Evolutionary conservation across 2,888 invertebrate genomes (phyloP).

Genomic region (Himalopsyche kuldschensis): DNA sequence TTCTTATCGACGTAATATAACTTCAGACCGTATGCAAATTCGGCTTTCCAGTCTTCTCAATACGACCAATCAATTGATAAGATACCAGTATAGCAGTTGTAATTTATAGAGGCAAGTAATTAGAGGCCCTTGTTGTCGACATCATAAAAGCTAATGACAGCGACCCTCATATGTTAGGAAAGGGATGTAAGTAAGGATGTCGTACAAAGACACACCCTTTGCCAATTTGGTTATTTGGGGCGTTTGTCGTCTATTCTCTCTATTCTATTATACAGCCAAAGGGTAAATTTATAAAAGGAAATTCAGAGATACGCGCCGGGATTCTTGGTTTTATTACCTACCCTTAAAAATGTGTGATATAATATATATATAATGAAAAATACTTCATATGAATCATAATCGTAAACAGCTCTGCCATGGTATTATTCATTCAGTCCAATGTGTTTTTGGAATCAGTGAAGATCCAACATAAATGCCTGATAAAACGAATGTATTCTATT

Average conservation of each 20-base stretch:
- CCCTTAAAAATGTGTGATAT: too few relatives aligned
- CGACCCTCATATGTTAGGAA: neutral
- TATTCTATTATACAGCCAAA: neutral
- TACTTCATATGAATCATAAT: too few relatives aligned
- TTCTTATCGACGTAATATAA: too few relatives aligned
- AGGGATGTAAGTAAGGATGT: neutral
- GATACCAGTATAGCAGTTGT: neutral
- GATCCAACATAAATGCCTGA: too few relatives aligned
- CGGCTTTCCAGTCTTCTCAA: neutral
- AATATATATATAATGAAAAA: too few relatives aligned
- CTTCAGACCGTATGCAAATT: too few relatives aligned
- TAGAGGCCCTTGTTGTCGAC: neutral
- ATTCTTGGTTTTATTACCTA: neutral
- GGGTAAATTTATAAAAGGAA: neutral
- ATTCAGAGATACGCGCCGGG: neutral
- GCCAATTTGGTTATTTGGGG: neutral
- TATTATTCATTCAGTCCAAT: too few relatives aligned
- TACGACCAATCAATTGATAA: neutral
- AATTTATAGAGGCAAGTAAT: neutral
- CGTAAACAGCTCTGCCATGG: too few relatives aligned
- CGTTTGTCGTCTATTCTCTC: neutral
- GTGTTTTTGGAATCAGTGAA: too few relatives aligned
- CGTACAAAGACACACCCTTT: neutral
- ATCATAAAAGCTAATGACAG: neutral
- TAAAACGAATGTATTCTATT: too few relatives aligned